Percentiles rank a stretch among this genome's conserved stretches.
Conservation (phyloP, 2,113 vertebrate genomes). For the Pangasianodon gigas region DNA sequence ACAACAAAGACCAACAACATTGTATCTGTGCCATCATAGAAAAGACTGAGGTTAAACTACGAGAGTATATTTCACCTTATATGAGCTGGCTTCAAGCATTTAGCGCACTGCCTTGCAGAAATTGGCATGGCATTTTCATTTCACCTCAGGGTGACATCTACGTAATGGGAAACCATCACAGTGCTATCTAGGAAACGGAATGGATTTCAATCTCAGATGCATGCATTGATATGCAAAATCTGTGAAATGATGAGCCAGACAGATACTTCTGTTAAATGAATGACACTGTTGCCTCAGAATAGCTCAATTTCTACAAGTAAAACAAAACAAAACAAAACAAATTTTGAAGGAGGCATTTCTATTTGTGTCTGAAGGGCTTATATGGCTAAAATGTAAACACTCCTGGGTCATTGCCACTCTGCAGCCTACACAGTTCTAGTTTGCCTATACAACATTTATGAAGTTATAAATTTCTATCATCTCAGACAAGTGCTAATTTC, state of each 20-base stretch:
- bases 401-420: not conserved
- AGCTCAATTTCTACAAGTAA: conserved; percentile 40
- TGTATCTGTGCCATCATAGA: conserved; percentile 47
- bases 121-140: conserved; percentile 71
- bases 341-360: conserved; percentile 48
- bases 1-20: not conserved
- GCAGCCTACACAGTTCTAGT: not conserved
- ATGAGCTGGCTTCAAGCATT: conserved; percentile 38
- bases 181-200: conserved; percentile 65
- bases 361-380: not conserved
- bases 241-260: conserved; percentile 54
- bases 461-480: not conserved
- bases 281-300: conserved; percentile 34
- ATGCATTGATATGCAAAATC: conserved; percentile 74
- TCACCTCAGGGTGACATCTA: conserved; percentile 67
- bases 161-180: conserved; percentile 71
- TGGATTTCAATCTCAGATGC: conserved; percentile 68
- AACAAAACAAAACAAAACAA: conserved; percentile 24
- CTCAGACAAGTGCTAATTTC: not conserved
- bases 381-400: not conserved
- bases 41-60: conserved; percentile 59
- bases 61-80: conserved; percentile 58
- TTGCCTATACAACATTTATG: not conserved
- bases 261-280: conserved; percentile 42
- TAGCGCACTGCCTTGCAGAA: conserved; percentile 52